phyloP scores from a whole-genome alignment of 2,888 invertebrate genomes.

The Drosophila dives region DNA sequence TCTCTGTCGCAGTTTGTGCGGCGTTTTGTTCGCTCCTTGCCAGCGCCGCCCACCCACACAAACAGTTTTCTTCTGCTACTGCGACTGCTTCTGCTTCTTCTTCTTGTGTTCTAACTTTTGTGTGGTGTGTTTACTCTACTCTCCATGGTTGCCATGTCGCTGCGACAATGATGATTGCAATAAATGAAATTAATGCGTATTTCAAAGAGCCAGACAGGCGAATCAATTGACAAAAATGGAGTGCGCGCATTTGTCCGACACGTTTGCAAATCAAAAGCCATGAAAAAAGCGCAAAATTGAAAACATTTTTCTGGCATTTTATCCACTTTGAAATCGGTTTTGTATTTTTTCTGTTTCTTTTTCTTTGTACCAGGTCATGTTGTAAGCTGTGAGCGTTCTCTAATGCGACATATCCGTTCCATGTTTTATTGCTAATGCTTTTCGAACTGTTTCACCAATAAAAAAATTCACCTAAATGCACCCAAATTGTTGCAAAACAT shows the following conservation, averaged over 20 bases:
- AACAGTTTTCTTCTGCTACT: slow-evolving; percentile 19
- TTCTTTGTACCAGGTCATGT: slow-evolving; percentile 5
- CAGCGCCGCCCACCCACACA: slow-evolving; percentile 22
- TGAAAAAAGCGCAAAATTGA: slow-evolving; percentile 35
- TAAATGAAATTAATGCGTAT: slow-evolving; percentile 81
- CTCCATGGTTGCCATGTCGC: slow-evolving; percentile 69
- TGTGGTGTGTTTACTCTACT: slow-evolving; percentile 64
- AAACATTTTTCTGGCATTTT: slow-evolving; percentile 32
- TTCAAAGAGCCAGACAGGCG: slow-evolving; percentile 79
- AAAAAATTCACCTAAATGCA: not conserved
- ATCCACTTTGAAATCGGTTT: slow-evolving; percentile 16
- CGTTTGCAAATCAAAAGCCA: slow-evolving; percentile 40
- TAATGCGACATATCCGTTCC: not conserved
- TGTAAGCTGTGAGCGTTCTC: slow-evolving; percentile 8
- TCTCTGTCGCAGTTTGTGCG: not conserved
- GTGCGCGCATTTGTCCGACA: slow-evolving; percentile 55
- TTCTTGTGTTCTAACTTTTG: slow-evolving; percentile 55
- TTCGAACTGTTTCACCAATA: not conserved
- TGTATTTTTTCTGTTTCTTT: not conserved
- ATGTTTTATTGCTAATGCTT: not conserved
- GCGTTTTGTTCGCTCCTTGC: slow-evolving; percentile 33
- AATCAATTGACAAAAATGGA: slow-evolving; percentile 79
- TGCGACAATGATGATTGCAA: slow-evolving; percentile 77
- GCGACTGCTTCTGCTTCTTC: slow-evolving; percentile 1
- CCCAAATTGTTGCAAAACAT: not conserved